Percentiles rank a stretch among this genome's conserved stretches.
phyloP scores from a whole-genome alignment of 2,113 vertebrate genomes.

The Cephalopterus ornatus region DNA sequence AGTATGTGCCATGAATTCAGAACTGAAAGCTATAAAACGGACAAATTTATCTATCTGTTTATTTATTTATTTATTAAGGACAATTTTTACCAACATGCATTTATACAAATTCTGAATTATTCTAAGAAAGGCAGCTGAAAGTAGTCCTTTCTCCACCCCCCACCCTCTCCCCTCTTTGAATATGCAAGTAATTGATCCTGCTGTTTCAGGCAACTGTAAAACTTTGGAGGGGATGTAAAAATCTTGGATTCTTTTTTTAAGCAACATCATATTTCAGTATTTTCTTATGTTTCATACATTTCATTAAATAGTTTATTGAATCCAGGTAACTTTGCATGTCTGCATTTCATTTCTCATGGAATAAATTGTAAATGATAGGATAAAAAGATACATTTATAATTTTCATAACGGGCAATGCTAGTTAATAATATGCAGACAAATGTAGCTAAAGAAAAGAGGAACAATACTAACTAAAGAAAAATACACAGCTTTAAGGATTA shows the following conservation, averaged over 20 bases:
- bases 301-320: neutral
- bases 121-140: neutral
- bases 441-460: neutral
- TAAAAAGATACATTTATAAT: neutral
- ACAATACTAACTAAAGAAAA: neutral
- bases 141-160: neutral
- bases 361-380: neutral
- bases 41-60: no score
- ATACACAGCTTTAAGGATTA: neutral
- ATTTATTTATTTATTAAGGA: neutral
- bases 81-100: neutral
- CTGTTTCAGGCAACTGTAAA: neutral
- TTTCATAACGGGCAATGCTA: neutral
- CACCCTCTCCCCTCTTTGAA: neutral
- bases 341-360: neutral
- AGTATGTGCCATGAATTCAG: neutral
- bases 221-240: neutral
- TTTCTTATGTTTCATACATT: neutral
- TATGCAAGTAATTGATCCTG: neutral
- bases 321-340: neutral
- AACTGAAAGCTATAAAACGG: neutral
- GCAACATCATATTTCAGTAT: neutral
- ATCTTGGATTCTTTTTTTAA: neutral
- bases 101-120: neutral
- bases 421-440: neutral